These are phyloP conservation scores for Vollenhovia emeryi DNA, from an alignment of 1,140 invertebrate genomes.

Conservation along the genomic window DNA sequence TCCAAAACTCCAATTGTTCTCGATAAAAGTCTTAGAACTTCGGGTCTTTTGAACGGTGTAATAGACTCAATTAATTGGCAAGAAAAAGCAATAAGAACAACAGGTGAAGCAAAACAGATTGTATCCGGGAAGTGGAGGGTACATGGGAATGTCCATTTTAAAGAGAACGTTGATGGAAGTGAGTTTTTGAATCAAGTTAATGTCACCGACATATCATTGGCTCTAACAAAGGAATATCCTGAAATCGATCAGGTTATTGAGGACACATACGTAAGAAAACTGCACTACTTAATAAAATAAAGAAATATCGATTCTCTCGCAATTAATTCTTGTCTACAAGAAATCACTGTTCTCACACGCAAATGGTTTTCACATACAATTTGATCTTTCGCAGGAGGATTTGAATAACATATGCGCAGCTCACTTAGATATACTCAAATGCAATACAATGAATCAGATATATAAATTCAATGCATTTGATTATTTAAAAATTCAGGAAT, in stretches of 20 bases:
- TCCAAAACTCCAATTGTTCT: slow-evolving; percentile 78
- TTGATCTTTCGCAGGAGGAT: slow-evolving; percentile 51
- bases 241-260: slow-evolving; percentile 66
- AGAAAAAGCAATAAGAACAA: slow-evolving; percentile 67
- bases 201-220: slow-evolving; percentile 67
- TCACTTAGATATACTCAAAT: slow-evolving; percentile 72
- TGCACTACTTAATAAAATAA: background rate
- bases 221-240: slow-evolving; percentile 66
- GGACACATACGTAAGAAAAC: slow-evolving; percentile 72
- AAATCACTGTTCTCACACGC: background rate
- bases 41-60: slow-evolving; percentile 75
- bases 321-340: background rate
- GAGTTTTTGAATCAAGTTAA: slow-evolving; percentile 76
- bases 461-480: slow-evolving; percentile 84
- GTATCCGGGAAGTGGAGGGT: slow-evolving; percentile 79
- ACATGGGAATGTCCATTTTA: slow-evolving; percentile 76
- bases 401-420: slow-evolving; percentile 74
- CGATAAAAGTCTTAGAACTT: slow-evolving; percentile 68
- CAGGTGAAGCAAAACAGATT: slow-evolving; percentile 65
- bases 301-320: slow-evolving; percentile 5
- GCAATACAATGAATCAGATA: slow-evolving; percentile 76
- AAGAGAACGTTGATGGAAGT: slow-evolving; percentile 72
- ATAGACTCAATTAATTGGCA: slow-evolving; percentile 78
- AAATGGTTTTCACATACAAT: background rate
- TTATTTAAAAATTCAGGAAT: slow-evolving; percentile 77